These are phyloP conservation scores for Cordylochernes scorpioides DNA, from an alignment of 2,888 invertebrate genomes.

Conservation along the genomic window DNA sequence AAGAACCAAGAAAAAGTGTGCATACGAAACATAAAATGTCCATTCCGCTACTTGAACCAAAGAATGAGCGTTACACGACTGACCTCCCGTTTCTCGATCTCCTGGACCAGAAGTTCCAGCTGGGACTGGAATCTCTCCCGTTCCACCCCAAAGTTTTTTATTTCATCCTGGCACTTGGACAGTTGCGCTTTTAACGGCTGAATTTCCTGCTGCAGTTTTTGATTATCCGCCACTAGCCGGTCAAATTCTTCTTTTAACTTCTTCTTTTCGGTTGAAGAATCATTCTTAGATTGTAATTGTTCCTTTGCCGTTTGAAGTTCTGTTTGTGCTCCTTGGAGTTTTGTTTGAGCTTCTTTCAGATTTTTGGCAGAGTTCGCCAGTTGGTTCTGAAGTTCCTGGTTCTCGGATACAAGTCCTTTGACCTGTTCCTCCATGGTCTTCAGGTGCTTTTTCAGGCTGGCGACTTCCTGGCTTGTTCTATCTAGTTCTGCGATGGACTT, in stretches of 20 bases:
- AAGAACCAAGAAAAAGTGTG: no score
- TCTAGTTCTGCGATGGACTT: no score
- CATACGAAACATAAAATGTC: no score
- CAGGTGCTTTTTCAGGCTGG: no score
- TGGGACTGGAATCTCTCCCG: conserved; percentile 66
- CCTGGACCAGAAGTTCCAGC: conserved; percentile 70
- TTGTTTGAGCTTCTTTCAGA: conserved; percentile 7
- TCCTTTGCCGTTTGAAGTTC: not conserved
- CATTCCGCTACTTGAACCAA: no score
- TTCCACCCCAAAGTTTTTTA: conserved; percentile 50
- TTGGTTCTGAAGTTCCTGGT: conserved; percentile 11
- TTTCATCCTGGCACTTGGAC: conserved; percentile 42
- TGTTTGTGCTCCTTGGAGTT: conserved; percentile 8
- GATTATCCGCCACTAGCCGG: conserved; percentile 6
- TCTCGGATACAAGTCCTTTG: conserved; percentile 7
- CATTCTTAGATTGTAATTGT: not conserved
- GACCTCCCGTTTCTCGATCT: conserved; percentile 76
- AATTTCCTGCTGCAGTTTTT: conserved; percentile 11
- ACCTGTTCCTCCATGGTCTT: no score
- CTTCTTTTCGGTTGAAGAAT: conserved; percentile 7
- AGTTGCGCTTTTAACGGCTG: conserved; percentile 17
- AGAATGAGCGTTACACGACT: no score
- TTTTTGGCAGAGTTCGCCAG: conserved; percentile 12
- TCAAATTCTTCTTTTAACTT: conserved; percentile 6
- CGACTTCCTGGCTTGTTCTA: no score